A percentile compares a stretch with the other conserved stretches of the same genome.
These are phyloP conservation scores for Lutraria rhynchaena DNA, from an alignment of 1,140 invertebrate species.

Conservation along the genomic window DNA sequence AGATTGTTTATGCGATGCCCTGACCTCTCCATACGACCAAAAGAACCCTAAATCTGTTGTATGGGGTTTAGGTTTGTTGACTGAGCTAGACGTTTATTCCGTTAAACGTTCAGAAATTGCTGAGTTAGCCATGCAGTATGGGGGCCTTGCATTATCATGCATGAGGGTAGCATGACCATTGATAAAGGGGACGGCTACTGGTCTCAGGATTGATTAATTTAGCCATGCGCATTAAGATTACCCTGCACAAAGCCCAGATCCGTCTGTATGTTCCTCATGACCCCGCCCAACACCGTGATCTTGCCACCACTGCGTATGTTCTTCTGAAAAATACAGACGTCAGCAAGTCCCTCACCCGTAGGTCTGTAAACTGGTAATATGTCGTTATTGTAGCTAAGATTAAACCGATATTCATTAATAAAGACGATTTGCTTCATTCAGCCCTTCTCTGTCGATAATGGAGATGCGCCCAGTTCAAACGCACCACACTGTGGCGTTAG, in stretches of 20 bases:
- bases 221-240: not conserved
- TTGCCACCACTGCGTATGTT: not conserved
- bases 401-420: not conserved
- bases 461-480: too few relatives aligned
- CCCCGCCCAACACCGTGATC: not conserved
- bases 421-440: constrained; percentile 3
- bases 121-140: too few relatives aligned
- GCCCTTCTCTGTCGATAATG: not conserved
- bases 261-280: not conserved
- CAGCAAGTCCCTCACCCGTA: too few relatives aligned
- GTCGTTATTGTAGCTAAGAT: constrained; percentile 1
- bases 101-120: not conserved
- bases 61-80: too few relatives aligned
- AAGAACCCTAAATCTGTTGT: too few relatives aligned
- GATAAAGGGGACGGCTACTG: constrained; percentile 10
- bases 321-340: too few relatives aligned
- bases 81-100: not conserved
- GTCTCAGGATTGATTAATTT: not conserved
- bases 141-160: too few relatives aligned
- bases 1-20: too few relatives aligned
- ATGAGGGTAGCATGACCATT: too few relatives aligned
- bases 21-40: too few relatives aligned
- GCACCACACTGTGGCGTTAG: too few relatives aligned
- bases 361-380: too few relatives aligned
- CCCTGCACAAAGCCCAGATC: not conserved